phyloP scores from a whole-genome alignment of 2,113 vertebrate genomes.

The Ciconia boyciana region DNA sequence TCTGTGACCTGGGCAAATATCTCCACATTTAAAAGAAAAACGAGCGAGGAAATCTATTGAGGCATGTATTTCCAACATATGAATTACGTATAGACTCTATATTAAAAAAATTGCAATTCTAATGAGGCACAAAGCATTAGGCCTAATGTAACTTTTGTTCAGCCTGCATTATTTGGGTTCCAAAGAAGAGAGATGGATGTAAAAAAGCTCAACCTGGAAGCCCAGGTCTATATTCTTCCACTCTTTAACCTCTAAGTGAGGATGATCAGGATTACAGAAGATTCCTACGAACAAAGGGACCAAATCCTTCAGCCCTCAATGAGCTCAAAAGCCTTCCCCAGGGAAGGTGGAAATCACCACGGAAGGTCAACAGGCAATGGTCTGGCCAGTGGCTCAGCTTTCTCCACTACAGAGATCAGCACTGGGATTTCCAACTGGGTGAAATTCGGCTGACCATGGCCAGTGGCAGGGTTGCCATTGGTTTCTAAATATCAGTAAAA shows the following conservation, averaged over 20 bases:
- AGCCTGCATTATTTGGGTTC: not conserved
- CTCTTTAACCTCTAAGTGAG: not conserved
- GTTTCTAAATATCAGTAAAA: not conserved
- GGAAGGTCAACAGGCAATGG: not conserved
- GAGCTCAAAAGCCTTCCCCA: not conserved
- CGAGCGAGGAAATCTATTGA: fast-evolving
- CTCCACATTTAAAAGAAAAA: not conserved
- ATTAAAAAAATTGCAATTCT: fast-evolving
- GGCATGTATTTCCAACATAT: not conserved
- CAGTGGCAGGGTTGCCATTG: not conserved
- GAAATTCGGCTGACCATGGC: not conserved
- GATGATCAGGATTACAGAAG: not conserved
- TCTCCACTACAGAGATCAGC: not conserved
- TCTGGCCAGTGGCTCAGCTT: not conserved
- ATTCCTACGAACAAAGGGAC: not conserved
- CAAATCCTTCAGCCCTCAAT: not conserved
- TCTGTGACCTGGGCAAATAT: not conserved
- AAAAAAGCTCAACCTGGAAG: not conserved
- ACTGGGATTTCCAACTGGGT: not conserved
- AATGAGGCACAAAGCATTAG: not conserved
- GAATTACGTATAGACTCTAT: not conserved
- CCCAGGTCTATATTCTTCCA: not conserved
- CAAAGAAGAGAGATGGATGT: not conserved
- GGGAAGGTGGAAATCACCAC: not conserved
- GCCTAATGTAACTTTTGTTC: not conserved